Evolutionary conservation across 1,140 invertebrate genomes (phyloP).

Genomic region (Lerema accius): DNA sequence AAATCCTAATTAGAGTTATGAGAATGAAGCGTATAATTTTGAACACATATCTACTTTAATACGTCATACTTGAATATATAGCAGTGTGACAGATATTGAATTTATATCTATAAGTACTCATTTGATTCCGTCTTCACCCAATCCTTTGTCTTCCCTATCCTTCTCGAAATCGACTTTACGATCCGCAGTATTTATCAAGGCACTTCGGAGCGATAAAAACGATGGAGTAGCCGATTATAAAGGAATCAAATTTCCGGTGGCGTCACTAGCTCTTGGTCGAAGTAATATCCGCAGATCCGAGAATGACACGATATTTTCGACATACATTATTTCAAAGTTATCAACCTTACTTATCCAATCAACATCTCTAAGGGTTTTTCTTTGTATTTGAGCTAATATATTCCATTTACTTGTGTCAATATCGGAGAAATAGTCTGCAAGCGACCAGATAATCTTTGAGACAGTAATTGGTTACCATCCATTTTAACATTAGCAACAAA

Average conservation of each 20-base stretch:
- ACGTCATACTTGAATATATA: no score
- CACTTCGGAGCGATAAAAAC: neutral
- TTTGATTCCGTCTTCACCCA: neutral
- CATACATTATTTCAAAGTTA: neutral
- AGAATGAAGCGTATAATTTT: no score
- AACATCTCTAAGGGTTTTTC: neutral
- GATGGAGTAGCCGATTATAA: slow-evolving; percentile 5
- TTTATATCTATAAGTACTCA: neutral
- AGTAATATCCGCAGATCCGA: neutral
- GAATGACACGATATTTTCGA: slow-evolving; percentile 1
- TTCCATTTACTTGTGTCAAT: no score
- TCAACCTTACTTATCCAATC: neutral
- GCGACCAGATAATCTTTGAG: no score
- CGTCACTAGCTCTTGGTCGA: neutral
- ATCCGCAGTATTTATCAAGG: neutral
- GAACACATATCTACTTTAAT: no score
- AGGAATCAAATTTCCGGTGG: slow-evolving; percentile 3
- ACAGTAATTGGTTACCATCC: no score
- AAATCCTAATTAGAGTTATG: no score
- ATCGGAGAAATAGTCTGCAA: no score
- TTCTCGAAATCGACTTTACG: neutral
- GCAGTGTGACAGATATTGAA: no score
- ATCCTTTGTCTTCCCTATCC: neutral
- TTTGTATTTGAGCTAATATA: no score
- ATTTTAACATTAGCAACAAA: no score